Percentiles rank a stretch among this genome's conserved stretches.
These are phyloP conservation scores for Leptoteleia sp. DNA, from an alignment of 1,140 invertebrate species.

Conservation along the genomic window DNA sequence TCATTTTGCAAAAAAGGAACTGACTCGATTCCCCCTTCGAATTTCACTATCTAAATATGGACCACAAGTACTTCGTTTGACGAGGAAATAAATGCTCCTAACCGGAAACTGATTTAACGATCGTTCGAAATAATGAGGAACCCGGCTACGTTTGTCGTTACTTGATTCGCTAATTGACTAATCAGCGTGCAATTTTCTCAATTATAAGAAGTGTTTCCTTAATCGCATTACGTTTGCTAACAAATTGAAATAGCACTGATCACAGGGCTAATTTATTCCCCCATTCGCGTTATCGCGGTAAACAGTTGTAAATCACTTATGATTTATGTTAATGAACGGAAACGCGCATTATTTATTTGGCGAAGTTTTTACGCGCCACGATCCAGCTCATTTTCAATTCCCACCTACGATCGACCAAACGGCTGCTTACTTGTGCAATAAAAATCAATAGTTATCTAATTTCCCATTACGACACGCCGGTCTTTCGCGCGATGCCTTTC, in stretches of 20 bases:
- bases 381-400: constrained; percentile 15
- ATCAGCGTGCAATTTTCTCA: constrained; percentile 39
- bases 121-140: constrained; percentile 17
- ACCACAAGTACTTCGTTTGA: too few relatives aligned
- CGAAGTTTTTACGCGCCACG: background rate
- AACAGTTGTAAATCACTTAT: constrained; percentile 41
- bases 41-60: too few relatives aligned
- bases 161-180: constrained; percentile 43
- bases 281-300: constrained; percentile 25
- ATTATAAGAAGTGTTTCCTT: constrained; percentile 40
- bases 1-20: too few relatives aligned
- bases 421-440: constrained; percentile 5
- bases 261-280: constrained; percentile 40
- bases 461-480: constrained; percentile 1
- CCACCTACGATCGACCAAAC: constrained; percentile 18
- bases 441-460: constrained; percentile 20
- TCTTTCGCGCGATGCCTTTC: too few relatives aligned
- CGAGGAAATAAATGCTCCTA: background rate
- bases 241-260: constrained; percentile 41
- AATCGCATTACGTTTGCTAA: constrained; percentile 34
- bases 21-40: too few relatives aligned
- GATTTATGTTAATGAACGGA: constrained; percentile 42
- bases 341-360: constrained; percentile 24
- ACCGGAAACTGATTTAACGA: constrained; percentile 13
- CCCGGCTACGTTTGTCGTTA: constrained; percentile 14